These are phyloP conservation scores for Drosophila willistoni DNA, from an alignment of 1,140 invertebrate genomes.

Conservation along the genomic window DNA sequence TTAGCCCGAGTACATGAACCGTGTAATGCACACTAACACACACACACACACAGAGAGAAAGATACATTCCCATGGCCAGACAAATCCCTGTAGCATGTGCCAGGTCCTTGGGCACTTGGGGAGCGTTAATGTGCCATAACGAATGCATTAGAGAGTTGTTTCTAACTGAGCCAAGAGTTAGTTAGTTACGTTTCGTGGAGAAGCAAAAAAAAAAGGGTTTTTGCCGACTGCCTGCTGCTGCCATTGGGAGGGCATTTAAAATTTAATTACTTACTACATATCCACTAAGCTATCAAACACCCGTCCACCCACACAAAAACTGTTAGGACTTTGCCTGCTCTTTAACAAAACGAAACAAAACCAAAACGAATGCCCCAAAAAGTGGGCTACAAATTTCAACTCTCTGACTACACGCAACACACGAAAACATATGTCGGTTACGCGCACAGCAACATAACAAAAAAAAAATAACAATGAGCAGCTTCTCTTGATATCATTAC, in stretches of 20 bases:
- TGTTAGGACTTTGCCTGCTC: background rate
- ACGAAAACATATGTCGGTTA: constrained; percentile 67
- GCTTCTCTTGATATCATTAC: constrained; percentile 77
- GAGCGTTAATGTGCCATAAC: constrained; percentile 80
- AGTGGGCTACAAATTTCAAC: constrained; percentile 45
- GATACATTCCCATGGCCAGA: constrained; percentile 3
- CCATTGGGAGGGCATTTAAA: constrained; percentile 59
- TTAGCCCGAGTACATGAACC: constrained; percentile 59
- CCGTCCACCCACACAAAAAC: background rate
- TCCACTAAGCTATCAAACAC: background rate
- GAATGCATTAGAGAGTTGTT: constrained; percentile 73
- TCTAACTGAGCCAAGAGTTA: constrained; percentile 48
- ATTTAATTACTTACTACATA: constrained; percentile 70
- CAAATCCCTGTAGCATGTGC: constrained; percentile 63
- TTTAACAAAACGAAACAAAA: background rate
- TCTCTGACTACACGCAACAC: constrained; percentile 3
- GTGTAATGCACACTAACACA: constrained; percentile 69
- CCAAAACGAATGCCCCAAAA: constrained; percentile 28
- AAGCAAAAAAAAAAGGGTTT: background rate
- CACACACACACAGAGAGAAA: constrained; percentile 12
- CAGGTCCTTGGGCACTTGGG: constrained; percentile 62
- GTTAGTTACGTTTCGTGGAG: constrained; percentile 27
- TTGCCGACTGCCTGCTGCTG: background rate
- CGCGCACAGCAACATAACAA: constrained; percentile 9
- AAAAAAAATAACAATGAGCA: constrained; percentile 48